A percentile compares a stretch with the other conserved stretches of the same genome.
Conservation (phyloP, 2,888 invertebrate genomes). For the Carcina quercana region DNA sequence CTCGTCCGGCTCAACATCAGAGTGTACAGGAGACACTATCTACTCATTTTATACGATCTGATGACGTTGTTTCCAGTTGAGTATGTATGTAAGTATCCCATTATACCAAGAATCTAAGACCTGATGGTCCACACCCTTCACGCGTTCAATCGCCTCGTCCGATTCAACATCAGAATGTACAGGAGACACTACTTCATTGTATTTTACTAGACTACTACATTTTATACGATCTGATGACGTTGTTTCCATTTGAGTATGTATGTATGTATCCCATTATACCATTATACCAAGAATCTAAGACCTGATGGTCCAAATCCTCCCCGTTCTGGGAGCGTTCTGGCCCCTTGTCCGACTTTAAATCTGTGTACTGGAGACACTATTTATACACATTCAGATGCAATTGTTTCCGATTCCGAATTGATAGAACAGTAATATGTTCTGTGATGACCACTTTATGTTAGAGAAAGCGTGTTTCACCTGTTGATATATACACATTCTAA, state of each 20-base stretch:
- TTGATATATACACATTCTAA: too few relatives aligned
- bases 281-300: too few relatives aligned
- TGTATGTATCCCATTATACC: too few relatives aligned
- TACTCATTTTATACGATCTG: slow-evolving; percentile 36
- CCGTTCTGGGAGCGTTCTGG: slow-evolving; percentile 50
- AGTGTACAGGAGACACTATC: slow-evolving; percentile 33
- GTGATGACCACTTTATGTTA: too few relatives aligned
- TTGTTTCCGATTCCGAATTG: slow-evolving; percentile 31
- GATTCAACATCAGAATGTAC: slow-evolving; percentile 41
- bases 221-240: slow-evolving; percentile 35
- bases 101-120: too few relatives aligned
- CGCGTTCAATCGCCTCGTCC: slow-evolving; percentile 41
- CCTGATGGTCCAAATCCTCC: slow-evolving; percentile 37
- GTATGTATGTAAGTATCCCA: slow-evolving; percentile 45
- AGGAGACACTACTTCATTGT: slow-evolving; percentile 31
- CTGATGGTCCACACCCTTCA: slow-evolving; percentile 41
- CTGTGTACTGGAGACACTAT: slow-evolving; percentile 36
- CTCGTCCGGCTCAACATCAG: slow-evolving; percentile 41
- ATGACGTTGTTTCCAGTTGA: slow-evolving; percentile 34
- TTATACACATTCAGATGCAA: slow-evolving; percentile 34
- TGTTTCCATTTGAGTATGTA: slow-evolving; percentile 32
- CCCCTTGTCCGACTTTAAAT: slow-evolving; percentile 41
- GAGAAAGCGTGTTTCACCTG: too few relatives aligned
- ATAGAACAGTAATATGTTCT: too few relatives aligned
- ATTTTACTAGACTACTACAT: too few relatives aligned